Evolutionary conservation across 2,113 vertebrate species (phyloP).

Genomic region (Ondatra zibethicus): DNA sequence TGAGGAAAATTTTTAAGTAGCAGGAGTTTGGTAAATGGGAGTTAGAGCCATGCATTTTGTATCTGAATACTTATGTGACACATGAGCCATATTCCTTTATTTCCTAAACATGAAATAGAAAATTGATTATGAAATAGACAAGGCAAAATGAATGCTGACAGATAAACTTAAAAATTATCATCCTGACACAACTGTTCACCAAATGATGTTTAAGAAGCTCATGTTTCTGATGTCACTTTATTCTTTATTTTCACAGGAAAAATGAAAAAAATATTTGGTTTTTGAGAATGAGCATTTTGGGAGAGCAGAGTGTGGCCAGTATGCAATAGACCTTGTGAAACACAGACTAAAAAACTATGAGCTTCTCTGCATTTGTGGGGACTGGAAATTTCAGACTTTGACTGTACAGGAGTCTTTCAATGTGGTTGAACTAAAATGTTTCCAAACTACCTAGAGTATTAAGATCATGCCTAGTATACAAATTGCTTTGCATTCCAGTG

Average conservation of each 20-base stretch:
- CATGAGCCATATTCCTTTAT: background rate
- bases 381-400: background rate
- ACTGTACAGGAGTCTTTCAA: background rate
- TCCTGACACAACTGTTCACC: background rate
- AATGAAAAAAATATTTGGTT: background rate
- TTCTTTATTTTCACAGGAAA: background rate
- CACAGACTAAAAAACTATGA: background rate
- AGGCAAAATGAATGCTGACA: background rate
- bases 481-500: background rate
- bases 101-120: background rate
- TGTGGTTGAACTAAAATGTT: background rate
- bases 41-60: rapidly evolving
- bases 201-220: background rate
- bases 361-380: background rate
- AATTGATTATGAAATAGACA: background rate
- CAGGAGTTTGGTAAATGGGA: background rate
- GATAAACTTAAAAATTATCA: background rate
- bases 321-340: background rate
- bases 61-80: background rate
- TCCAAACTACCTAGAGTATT: background rate
- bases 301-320: background rate
- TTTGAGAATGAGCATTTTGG: background rate
- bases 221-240: background rate
- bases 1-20: background rate
- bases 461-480: background rate